Base-by-base conservation (phyloP, 1,140 invertebrate species). In the Aethina tumida region DNA sequence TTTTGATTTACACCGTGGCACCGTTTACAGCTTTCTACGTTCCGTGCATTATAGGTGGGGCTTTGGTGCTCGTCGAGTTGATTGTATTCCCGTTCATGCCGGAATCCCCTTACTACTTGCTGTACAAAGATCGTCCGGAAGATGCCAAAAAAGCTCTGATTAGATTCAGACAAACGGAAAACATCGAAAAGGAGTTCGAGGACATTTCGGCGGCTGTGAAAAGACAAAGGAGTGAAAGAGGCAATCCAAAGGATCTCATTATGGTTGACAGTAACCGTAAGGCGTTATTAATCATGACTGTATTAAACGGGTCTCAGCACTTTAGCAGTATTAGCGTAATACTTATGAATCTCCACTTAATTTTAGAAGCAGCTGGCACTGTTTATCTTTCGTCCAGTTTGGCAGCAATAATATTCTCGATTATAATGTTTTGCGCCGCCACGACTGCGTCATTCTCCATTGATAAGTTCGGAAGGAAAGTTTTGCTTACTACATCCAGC, bases 61-160 rank as follows among this genome's bases (percentile, higher is more conserved):
- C n/a, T 10, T 33, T 47, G 14, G n/a, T 49, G 2, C 19, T 41
- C 2, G 16, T 52, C 3, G 48, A 55, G 34, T 28, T 56, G 25
- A 20, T 47, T 14, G 38, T 51, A 1, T 52, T 52, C 29, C 36
- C 43, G 2, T 55, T 55, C 33, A 53, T 55, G 45, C 55, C 55
- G 9, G 49, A 46, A 32, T 48, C 44, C 10, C 55, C 54, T 2
- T 56, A 58, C 43, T 58, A 47, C 35, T 27, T 49, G 6, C 13
- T 52, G 4, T 44, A 53, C 19, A 41, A 50, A 28, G 60, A 63
- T 4, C 56, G 53, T 7, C 59, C 59, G 20, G 49, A 56, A 2
- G 66, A 70, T 21, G 75, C 75, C 0, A 45, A 63, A 2, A 45
- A 60, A 5, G 50, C 69, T 3, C 47, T 81, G 32, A 47, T 58